Conservation (phyloP, 1,140 invertebrate genomes). For the Listronotus oregonensis region DNA sequence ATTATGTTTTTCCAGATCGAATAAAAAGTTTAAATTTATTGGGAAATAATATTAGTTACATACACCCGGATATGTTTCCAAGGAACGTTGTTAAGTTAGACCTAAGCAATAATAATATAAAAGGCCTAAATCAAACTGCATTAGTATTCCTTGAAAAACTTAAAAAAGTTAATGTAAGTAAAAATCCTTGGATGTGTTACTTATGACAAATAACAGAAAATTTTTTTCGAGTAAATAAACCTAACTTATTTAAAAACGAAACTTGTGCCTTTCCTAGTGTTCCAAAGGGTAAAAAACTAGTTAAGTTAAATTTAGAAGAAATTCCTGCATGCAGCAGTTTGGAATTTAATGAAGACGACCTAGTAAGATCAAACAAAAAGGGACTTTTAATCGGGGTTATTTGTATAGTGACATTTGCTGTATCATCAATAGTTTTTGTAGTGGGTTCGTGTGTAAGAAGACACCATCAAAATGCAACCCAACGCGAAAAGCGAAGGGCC, state of each 20-base stretch:
- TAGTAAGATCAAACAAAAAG: slow-evolving; percentile 33
- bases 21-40: slow-evolving; percentile 63
- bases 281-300: slow-evolving; percentile 44
- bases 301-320: slow-evolving; percentile 43
- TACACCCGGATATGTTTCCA: slow-evolving; percentile 52
- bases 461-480: slow-evolving; percentile 35
- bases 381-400: slow-evolving; percentile 46
- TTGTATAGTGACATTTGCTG: slow-evolving; percentile 46
- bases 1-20: slow-evolving; percentile 59
- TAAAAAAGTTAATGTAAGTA: slow-evolving; percentile 60
- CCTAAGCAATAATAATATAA: slow-evolving; percentile 65
- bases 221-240: slow-evolving; percentile 55
- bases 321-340: slow-evolving; percentile 43
- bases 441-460: slow-evolving; percentile 49
- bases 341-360: slow-evolving; percentile 26
- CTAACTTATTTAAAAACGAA: slow-evolving; percentile 46
- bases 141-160: slow-evolving; percentile 61
- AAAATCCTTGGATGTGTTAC: slow-evolving; percentile 70
- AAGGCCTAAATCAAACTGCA: slow-evolving; percentile 62
- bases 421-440: slow-evolving; percentile 52
- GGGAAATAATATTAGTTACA: slow-evolving; percentile 57
- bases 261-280: slow-evolving; percentile 50
- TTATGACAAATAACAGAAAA: slow-evolving; percentile 64
- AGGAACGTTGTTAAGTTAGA: slow-evolving; percentile 64
- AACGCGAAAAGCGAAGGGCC: slow-evolving; percentile 40